A percentile compares a stretch with the other conserved stretches of the same genome.
These are phyloP conservation scores for Hypomecis punctinalis DNA, from an alignment of 2,888 invertebrate genomes.

Conservation along the genomic window DNA sequence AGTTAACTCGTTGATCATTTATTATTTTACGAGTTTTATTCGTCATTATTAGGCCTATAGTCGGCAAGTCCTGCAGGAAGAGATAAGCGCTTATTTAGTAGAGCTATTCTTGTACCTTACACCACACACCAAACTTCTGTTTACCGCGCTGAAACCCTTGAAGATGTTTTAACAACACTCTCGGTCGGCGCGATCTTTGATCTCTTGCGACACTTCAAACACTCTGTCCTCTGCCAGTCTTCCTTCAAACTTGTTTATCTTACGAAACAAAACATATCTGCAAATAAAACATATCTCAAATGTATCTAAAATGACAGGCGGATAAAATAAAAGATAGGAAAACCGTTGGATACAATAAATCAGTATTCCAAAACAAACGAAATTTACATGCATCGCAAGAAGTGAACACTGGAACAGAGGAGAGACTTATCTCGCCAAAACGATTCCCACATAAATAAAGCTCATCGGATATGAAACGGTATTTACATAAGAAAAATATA, in stretches of 20 bases:
- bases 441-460: constrained; percentile 86
- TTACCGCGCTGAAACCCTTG: constrained; percentile 77
- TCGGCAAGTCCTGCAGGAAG: too few relatives aligned
- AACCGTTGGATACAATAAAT: constrained; percentile 63
- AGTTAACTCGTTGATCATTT: too few relatives aligned
- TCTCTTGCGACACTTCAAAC: constrained; percentile 75
- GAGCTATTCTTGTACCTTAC: constrained; percentile 40
- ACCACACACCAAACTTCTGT: constrained; percentile 66
- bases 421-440: constrained; percentile 83
- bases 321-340: constrained; percentile 44
- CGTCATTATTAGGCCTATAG: too few relatives aligned
- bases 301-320: constrained; percentile 30
- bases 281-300: constrained; percentile 37
- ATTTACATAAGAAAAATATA: constrained; percentile 85
- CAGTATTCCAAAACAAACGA: constrained; percentile 70
- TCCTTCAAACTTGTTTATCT: constrained; percentile 54
- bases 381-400: constrained; percentile 77
- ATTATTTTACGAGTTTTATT: too few relatives aligned
- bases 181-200: constrained; percentile 72
- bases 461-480: constrained; percentile 84
- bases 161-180: constrained; percentile 78
- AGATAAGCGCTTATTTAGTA: too few relatives aligned
- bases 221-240: constrained; percentile 46
- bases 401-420: constrained; percentile 73
- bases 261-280: constrained; percentile 36